Conservation (phyloP, 2,888 invertebrate species). For the Cosmia trapezina region DNA sequence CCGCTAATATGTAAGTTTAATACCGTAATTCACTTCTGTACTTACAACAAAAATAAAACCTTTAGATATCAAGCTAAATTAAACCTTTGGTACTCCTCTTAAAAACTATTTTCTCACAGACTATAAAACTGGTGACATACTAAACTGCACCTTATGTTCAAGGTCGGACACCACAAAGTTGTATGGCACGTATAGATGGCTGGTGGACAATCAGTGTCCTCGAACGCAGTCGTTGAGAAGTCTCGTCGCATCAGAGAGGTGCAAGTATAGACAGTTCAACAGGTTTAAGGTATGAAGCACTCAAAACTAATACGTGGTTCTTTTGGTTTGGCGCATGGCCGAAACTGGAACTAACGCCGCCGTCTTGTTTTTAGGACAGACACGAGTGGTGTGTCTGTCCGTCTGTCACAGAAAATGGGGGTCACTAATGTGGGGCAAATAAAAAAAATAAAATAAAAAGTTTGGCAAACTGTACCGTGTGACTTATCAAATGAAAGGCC, state of each 20-base stretch:
- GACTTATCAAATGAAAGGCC: no score
- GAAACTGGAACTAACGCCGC: background rate
- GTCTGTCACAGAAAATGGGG: no score
- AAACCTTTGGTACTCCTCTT: background rate
- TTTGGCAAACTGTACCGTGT: no score
- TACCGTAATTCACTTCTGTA: background rate
- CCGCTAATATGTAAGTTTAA: slow-evolving; percentile 77
- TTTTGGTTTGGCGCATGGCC: background rate
- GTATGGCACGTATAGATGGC: slow-evolving; percentile 81
- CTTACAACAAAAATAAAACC: background rate
- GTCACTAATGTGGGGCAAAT: no score
- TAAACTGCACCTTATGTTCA: slow-evolving; percentile 29
- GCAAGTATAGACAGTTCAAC: slow-evolving; percentile 85
- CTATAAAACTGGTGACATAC: slow-evolving; percentile 1
- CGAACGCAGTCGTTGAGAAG: slow-evolving; percentile 84
- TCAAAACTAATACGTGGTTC: background rate
- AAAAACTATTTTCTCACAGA: background rate
- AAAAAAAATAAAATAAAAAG: no score
- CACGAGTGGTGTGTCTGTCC: no score
- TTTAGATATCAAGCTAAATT: background rate
- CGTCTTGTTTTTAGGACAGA: background rate
- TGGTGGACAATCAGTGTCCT: slow-evolving; percentile 78
- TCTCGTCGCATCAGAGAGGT: slow-evolving; percentile 82
- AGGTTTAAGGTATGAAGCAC: slow-evolving; percentile 82
- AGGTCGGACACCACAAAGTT: slow-evolving; percentile 83